Base-by-base conservation (phyloP, 2,113 vertebrate genomes). In the Lonchura striata region DNA sequence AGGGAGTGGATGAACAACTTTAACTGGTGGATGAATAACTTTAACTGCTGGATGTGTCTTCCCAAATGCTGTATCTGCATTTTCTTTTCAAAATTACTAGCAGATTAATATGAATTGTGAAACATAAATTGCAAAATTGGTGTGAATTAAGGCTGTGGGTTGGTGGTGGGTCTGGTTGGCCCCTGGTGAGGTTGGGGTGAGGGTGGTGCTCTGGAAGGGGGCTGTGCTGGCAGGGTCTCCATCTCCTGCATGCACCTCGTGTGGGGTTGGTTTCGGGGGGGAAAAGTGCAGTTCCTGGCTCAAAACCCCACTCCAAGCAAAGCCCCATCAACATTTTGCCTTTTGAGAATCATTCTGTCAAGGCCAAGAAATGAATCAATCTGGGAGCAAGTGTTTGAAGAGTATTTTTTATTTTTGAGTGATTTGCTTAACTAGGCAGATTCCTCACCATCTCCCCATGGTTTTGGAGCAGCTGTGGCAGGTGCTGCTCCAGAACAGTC, bases 71-170 rank as follows among this genome's bases (percentile, higher is more conserved):
- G 56, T 15, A 64, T 39, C 54, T 93, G 16, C 31, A 4, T 56
- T 35, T 53, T 88, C 33, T 9, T 19, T 8, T 5, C 31, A 7
- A 44, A 35, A 19, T 60, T 49, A 30, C 35, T 53, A 33, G 7
- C 47, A 37, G 74, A 53, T 44, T 15, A 19, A 15, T 42, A 30
- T 25, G 39, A 53, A 31, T 12, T 25, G n/a, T 19, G n/a, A 31
- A n/a, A 10, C 7, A 14, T 28, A 4, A 25, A 35, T 54, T 15
- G 27, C 9, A 11, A 23, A 47, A 61, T 7, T 4, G 5, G 3
- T 27, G 47, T 22, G n/a, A 53, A 41, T 75, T 35, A 22, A 27
- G 0, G 0, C 8, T 61, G 14, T n/a, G 41, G 33, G 39, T 12
- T 42, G 35, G 7, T 46, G 65, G 33, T 64, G 54, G 64, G 24